phyloP scores from a whole-genome alignment of 2,888 invertebrate genomes.

The Kryphioiulus occultus region DNA sequence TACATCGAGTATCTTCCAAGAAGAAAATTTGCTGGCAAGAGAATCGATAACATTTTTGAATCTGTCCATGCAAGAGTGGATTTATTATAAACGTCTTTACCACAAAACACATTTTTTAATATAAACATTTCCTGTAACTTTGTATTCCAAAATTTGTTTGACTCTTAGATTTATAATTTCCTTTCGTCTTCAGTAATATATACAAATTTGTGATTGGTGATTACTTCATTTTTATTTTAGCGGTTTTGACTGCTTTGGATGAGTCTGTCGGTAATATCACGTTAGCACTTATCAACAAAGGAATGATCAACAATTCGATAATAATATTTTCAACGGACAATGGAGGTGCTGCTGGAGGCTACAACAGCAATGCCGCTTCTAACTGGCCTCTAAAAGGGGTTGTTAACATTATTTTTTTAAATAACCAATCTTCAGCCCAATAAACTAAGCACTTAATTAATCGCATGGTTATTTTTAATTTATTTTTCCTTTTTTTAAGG shows the following conservation, averaged over 20 bases:
- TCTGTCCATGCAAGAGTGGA: not conserved
- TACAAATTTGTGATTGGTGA: not conserved
- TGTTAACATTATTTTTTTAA: too few relatives aligned
- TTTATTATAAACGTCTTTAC: too few relatives aligned
- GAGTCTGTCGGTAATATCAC: slow-evolving; percentile 82
- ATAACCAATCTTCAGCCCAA: too few relatives aligned
- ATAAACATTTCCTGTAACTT: too few relatives aligned
- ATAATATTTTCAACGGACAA: slow-evolving; percentile 89
- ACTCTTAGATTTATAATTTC: too few relatives aligned
- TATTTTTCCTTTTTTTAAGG: too few relatives aligned
- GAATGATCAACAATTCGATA: slow-evolving; percentile 80
- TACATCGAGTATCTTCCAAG: slow-evolving; percentile 75
- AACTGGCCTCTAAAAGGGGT: slow-evolving; percentile 72
- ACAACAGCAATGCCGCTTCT: slow-evolving; percentile 73
- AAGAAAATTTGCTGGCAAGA: slow-evolving; percentile 78
- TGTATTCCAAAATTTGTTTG: too few relatives aligned
- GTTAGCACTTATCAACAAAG: slow-evolving; percentile 70
- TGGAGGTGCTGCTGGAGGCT: slow-evolving; percentile 79
- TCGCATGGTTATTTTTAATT: too few relatives aligned
- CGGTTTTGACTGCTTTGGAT: slow-evolving; percentile 85
- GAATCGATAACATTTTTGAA: not conserved
- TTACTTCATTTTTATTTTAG: slow-evolving; percentile 64
- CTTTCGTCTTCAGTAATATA: too few relatives aligned
- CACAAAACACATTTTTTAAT: too few relatives aligned
- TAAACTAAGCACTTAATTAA: too few relatives aligned